Base-by-base conservation (phyloP, 30 jellyfish, hydroid and myxozoan species). In the Aurelia sp. region DNA sequence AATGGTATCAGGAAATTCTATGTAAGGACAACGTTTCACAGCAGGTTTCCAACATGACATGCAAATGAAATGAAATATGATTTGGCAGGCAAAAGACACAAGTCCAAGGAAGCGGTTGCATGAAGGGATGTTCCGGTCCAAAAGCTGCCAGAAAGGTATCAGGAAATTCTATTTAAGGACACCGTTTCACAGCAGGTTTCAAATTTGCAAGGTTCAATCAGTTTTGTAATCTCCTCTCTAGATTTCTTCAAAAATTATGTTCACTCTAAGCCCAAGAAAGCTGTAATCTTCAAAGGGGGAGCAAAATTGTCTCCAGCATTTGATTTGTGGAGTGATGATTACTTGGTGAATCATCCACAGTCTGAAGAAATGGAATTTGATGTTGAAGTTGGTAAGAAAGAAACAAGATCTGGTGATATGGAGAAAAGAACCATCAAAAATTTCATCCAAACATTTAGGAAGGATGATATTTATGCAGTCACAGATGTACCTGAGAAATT, bases 291-390 rank as follows among this genome's bases (percentile, higher is more conserved):
- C 85, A 93, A 88, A 67, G 94, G 94, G 7, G 97, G 94, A 3
- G 98, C 98, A 33, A 78, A 81, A 65, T 13, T 89, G 59, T 93
- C 96, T 18, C 90, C 96, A 17, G 98, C 98, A 3, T 93, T 59
- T 64, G 22, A 67, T 15, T 47, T 88, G 16, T 93, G 98, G 98
- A 80, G 76, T 10, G 97, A 93, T 63, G 94, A 87, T 19, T 93
- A 87, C 70, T 55, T 93, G 27, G 57, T 38, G 21, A 74, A 82
- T 21, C 91, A 89, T 72, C 96, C 97, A 8, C 93, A 68, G 0
- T 90, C 98, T 38, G 97, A 64, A 27, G 41, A 63, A 57, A 97
- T 82, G 86, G 68, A 69, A 31, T 94, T 93, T 21, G 86, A 78
- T 62, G 78, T 75, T 61, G 98, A 93, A 70, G 92, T 97, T 5